Evolutionary conservation across 2,888 invertebrate species (phyloP).

Genomic region (Griposia aprilina): DNA sequence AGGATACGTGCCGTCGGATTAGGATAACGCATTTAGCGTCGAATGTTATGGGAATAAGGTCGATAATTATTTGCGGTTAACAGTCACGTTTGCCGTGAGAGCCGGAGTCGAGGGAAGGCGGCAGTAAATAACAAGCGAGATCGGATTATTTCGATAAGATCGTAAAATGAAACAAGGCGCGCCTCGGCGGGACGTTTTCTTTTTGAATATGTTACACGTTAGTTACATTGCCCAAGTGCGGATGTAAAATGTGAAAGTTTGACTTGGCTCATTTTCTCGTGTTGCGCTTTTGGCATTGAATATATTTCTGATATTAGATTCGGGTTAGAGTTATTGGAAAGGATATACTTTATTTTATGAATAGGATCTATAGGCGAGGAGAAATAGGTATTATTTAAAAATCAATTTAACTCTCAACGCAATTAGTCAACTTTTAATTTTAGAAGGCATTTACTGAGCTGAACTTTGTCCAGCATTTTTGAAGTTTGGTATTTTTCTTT

Average conservation of each 20-base stretch:
- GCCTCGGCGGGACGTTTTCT: constrained; percentile 85
- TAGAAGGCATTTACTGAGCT: neutral
- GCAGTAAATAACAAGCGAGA: constrained; percentile 89
- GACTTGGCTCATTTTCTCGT: constrained; percentile 73
- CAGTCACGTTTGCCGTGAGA: constrained; percentile 76
- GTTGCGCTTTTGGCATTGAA: constrained; percentile 62
- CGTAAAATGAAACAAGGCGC: constrained; percentile 90
- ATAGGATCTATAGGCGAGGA: neutral
- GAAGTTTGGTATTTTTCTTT: constrained; percentile 27
- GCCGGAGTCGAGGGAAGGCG: constrained; percentile 84
- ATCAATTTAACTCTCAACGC: neutral
- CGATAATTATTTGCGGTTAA: constrained; percentile 76
- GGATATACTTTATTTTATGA: constrained; percentile 27
- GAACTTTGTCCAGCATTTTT: neutral
- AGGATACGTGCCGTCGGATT: constrained; percentile 75
- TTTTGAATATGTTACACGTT: constrained; percentile 84
- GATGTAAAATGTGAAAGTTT: constrained; percentile 78
- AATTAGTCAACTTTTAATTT: constrained; percentile 4
- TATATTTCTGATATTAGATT: constrained; percentile 61
- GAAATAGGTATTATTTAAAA: neutral
- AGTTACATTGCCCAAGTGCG: constrained; percentile 79
- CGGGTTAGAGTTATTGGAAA: constrained; percentile 45
- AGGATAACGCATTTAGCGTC: constrained; percentile 78
- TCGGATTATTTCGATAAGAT: constrained; percentile 91
- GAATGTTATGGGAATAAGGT: constrained; percentile 78